Evolutionary conservation across 35 echinoderm and acorn worm species (phyloP).

Genomic region (Eucidaris tribuloides): DNA sequence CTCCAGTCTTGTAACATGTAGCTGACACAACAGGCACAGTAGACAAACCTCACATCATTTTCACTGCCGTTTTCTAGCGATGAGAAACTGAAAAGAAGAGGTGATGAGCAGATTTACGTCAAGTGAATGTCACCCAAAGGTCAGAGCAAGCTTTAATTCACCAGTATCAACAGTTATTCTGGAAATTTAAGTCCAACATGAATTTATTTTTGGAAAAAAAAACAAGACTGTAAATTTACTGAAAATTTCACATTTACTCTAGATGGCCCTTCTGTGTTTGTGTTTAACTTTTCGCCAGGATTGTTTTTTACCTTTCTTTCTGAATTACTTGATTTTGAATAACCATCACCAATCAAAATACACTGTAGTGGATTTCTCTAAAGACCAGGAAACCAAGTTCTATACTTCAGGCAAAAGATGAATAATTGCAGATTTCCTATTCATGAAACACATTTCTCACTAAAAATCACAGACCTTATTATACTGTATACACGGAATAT

Average conservation of each 20-base stretch:
- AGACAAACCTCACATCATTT: slow-evolving; percentile 98
- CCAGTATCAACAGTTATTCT: neutral
- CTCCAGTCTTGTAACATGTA: slow-evolving; percentile 95
- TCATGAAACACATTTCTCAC: no score
- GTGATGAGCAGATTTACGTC: no score
- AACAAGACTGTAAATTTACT: neutral
- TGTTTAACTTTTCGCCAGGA: no score
- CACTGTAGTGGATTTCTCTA: no score
- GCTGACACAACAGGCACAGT: slow-evolving; percentile 97
- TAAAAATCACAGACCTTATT: no score
- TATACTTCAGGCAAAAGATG: no score
- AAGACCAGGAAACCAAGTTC: no score
- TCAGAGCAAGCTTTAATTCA: neutral
- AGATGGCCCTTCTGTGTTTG: neutral
- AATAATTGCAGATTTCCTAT: no score
- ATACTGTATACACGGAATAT: no score
- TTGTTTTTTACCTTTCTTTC: no score
- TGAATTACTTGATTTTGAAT: no score
- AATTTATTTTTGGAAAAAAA: neutral
- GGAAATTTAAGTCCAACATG: neutral
- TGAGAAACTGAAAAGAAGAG: slow-evolving; percentile 68
- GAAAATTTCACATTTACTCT: neutral
- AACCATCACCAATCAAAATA: no score
- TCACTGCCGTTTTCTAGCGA: slow-evolving; percentile 86
- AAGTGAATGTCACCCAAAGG: neutral